Conservation (phyloP, 2,797 vertebrate species). For the Oreochromis grahami region DNA sequence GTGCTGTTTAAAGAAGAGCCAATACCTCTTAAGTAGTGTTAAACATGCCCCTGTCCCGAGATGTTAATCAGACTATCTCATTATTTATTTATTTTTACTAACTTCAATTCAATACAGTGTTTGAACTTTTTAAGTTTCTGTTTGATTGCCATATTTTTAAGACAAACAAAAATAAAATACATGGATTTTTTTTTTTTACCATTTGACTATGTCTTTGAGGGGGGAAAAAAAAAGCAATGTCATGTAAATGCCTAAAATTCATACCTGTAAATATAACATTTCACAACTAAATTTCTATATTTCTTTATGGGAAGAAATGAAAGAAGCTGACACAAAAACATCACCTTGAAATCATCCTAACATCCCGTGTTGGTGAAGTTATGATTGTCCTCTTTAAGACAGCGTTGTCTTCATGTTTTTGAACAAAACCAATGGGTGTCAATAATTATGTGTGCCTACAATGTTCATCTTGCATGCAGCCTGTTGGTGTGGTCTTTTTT, state of each 20-base stretch:
- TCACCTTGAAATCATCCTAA: not conserved
- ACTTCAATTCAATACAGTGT: not conserved
- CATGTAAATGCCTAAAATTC: not conserved
- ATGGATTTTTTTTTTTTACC: not conserved
- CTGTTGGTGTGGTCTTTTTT: conserved; percentile 23
- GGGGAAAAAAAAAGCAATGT: not conserved
- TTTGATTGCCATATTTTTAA: not conserved
- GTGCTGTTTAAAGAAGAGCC: not conserved
- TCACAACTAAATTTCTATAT: not conserved
- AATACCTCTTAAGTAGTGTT: not conserved
- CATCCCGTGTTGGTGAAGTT: not conserved
- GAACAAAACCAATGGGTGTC: not conserved
- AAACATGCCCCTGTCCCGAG: not conserved
- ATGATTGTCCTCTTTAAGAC: not conserved
- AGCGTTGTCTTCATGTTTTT: not conserved
- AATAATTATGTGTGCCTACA: not conserved
- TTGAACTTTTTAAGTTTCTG: not conserved
- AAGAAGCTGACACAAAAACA: not conserved
- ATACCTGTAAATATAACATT: not conserved
- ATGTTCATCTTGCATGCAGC: not conserved
- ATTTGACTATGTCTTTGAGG: not conserved
- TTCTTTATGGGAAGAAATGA: not conserved
- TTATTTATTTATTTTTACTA: not conserved
- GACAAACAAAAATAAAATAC: not conserved
- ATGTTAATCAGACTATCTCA: not conserved